These are phyloP conservation scores for Buceros bicornis DNA, from an alignment of 2,797 vertebrate genomes.

Conservation along the genomic window DNA sequence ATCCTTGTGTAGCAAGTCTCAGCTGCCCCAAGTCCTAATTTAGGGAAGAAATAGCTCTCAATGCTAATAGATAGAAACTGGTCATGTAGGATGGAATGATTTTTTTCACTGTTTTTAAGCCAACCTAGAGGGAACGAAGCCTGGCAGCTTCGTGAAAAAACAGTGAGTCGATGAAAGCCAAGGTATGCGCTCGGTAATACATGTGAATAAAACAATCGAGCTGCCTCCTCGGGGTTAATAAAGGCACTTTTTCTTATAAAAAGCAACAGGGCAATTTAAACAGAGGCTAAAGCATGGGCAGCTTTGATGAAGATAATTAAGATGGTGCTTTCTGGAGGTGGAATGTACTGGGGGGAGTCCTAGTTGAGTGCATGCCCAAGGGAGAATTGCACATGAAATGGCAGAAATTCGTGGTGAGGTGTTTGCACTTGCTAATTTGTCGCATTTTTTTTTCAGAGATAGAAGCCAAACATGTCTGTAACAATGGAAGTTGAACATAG, in stretches of 20 bases:
- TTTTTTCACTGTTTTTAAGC: not conserved
- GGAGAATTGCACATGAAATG: not conserved
- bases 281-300: not conserved
- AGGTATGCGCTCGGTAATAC: not conserved
- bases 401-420: not conserved
- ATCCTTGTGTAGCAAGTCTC: not conserved
- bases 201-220: not conserved
- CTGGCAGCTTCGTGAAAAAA: not conserved
- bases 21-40: not conserved
- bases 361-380: not conserved
- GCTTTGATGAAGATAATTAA: conserved; percentile 38
- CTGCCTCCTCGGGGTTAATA: not conserved
- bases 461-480: not conserved
- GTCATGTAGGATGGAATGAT: not conserved
- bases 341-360: not conserved
- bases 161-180: not conserved
- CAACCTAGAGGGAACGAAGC: not conserved
- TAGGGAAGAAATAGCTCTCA: not conserved
- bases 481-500: not conserved
- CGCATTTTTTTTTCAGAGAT: not conserved
- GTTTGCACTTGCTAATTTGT: not conserved
- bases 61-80: not conserved
- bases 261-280: not conserved
- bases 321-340: not conserved
- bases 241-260: not conserved